Percentiles rank a stretch among this genome's conserved stretches.
Evolutionary conservation across 2,113 vertebrate genomes (phyloP).

Genomic region (Equus quagga): DNA sequence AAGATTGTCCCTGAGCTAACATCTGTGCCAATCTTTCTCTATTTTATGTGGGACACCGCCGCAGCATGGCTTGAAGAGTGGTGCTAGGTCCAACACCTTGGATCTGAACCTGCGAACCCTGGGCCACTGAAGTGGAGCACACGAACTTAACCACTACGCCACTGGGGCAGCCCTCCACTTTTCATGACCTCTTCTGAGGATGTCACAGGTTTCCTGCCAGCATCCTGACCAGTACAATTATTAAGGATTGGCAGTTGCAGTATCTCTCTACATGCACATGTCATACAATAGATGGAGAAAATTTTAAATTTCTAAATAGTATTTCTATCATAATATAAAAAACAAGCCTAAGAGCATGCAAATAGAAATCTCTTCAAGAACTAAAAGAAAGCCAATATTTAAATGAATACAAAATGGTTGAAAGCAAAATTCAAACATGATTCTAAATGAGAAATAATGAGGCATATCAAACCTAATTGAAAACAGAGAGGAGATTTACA

Average conservation of each 20-base stretch:
- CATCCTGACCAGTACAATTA: not conserved
- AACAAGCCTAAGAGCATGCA: not conserved
- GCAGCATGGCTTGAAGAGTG: no score
- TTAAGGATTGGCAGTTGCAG: not conserved
- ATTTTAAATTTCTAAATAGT: not conserved
- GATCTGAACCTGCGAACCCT: no score
- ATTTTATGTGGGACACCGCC: no score
- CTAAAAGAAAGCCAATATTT: not conserved
- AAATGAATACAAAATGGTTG: not conserved
- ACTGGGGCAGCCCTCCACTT: no score
- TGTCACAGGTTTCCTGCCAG: not conserved
- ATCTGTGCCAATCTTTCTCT: no score
- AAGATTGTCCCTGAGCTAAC: no score
- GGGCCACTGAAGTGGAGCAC: no score
- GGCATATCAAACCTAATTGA: not conserved
- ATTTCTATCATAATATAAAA: not conserved
- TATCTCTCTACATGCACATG: not conserved
- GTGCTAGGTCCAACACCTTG: no score
- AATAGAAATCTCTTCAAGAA: conserved; percentile 13
- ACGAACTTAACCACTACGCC: no score
- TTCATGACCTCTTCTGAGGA: not conserved
- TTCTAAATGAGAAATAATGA: conserved; percentile 60
- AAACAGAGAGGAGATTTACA: not conserved
- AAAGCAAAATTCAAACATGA: conserved; percentile 23
- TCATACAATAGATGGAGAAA: not conserved